These are phyloP conservation scores for Ooceraea biroi DNA, from an alignment of 1,140 invertebrate species.

Conservation along the genomic window DNA sequence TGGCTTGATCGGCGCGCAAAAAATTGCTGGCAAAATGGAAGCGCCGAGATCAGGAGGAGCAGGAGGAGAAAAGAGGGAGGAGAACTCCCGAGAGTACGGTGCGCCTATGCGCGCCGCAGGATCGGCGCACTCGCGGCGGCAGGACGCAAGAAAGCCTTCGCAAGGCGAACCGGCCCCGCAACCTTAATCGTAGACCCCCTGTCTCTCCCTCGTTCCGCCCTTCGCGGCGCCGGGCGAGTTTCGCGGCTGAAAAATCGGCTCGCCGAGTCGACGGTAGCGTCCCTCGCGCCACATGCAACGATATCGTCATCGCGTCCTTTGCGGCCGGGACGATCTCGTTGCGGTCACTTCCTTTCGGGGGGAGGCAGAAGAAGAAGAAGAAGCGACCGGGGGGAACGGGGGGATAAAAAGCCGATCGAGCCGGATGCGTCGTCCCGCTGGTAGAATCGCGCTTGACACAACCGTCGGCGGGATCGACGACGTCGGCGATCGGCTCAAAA, in stretches of 20 bases:
- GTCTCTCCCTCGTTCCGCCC: constrained; percentile 8
- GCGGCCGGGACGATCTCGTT: constrained; percentile 70
- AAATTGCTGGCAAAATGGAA: constrained; percentile 16
- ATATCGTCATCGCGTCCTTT: constrained; percentile 61
- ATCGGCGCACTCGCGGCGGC: constrained; percentile 64
- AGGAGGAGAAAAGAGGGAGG: too few relatives aligned
- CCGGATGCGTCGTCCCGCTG: constrained; percentile 9
- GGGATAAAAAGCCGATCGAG: constrained; percentile 15
- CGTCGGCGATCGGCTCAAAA: constrained; percentile 12
- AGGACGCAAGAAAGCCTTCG: constrained; percentile 80
- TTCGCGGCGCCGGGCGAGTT: constrained; percentile 45
- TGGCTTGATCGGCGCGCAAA: constrained; percentile 26
- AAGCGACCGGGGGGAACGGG: background rate
- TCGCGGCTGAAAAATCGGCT: constrained; percentile 69
- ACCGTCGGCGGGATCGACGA: background rate
- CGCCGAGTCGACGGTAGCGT: constrained; percentile 72
- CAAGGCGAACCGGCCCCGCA: constrained; percentile 81
- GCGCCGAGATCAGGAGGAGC: background rate
- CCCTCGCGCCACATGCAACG: constrained; percentile 67
- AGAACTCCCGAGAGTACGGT: constrained; percentile 24
- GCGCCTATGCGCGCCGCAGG: constrained; percentile 38
- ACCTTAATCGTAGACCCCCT: constrained; percentile 45
- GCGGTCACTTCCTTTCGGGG: constrained; percentile 57
- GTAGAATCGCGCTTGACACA: constrained; percentile 5
- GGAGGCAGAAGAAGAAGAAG: background rate